Conservation (phyloP, 2,113 vertebrate genomes). For the Passer montanus region DNA sequence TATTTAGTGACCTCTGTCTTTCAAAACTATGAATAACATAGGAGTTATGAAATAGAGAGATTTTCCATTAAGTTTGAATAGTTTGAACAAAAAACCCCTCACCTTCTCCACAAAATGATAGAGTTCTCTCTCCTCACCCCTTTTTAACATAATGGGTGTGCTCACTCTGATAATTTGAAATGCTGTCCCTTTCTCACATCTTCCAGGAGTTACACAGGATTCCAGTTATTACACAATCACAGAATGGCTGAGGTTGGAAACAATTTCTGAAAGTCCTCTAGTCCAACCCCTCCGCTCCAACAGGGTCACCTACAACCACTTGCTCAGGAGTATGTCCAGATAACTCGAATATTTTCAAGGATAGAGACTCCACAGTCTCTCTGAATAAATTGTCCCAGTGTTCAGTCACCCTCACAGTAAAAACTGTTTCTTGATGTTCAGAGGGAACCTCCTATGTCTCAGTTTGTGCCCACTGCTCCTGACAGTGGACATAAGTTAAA, state of each 20-base stretch:
- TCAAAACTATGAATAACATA: not conserved
- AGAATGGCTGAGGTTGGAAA: not conserved
- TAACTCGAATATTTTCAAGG: not conserved
- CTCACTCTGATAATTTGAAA: not conserved
- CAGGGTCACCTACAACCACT: not conserved
- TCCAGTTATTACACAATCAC: not conserved
- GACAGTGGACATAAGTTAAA: not conserved
- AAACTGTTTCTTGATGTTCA: not conserved
- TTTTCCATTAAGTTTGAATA: not conserved
- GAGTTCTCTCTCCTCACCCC: not conserved
- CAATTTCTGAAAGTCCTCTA: not conserved
- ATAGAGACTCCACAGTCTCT: not conserved
- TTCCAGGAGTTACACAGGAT: not conserved
- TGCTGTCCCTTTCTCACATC: not conserved
- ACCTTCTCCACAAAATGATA: not conserved
- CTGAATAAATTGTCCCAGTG: not conserved
- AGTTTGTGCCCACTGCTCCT: not conserved
- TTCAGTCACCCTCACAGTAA: not conserved
- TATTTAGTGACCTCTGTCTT: slow-evolving; percentile 27
- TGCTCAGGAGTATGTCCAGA: not conserved
- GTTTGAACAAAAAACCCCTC: not conserved
- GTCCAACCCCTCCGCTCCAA: not conserved
- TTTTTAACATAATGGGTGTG: not conserved
- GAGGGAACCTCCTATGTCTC: not conserved
- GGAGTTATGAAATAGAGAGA: not conserved